phyloP scores from a whole-genome alignment of 2,113 vertebrate species.

The Girardinichthys multiradiatus region DNA sequence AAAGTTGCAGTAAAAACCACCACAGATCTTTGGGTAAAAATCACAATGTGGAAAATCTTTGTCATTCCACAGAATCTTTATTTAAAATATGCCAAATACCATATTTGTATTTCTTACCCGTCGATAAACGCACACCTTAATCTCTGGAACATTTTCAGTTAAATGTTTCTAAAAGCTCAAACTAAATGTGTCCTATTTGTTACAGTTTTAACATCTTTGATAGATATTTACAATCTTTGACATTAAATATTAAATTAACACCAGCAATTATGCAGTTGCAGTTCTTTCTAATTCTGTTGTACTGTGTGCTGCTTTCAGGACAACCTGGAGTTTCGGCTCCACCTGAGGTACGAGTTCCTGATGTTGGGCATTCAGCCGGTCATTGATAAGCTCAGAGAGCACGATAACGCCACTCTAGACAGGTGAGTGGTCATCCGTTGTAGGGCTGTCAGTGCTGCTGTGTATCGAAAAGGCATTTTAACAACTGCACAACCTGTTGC shows the following conservation, averaged over 20 bases:
- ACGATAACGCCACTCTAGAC: conserved; percentile 94
- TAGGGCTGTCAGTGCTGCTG: neutral
- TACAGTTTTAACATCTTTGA: neutral
- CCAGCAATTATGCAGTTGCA: neutral
- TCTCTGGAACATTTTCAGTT: neutral
- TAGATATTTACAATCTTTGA: neutral
- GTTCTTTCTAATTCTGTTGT: neutral
- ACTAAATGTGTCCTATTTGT: neutral
- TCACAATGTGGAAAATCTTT: too few species aligned
- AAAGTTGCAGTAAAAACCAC: too few species aligned
- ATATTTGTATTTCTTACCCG: neutral
- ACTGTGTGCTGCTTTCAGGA: conserved; percentile 78
- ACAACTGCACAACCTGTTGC: neutral
- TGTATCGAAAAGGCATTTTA: neutral
- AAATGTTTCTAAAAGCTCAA: too few species aligned
- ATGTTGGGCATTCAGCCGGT: conserved; percentile 98
- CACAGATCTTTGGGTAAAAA: too few species aligned
- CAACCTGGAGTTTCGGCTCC: conserved; percentile 95
- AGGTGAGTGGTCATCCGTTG: conserved; percentile 77
- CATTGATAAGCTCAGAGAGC: conserved; percentile 94
- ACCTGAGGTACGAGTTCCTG: conserved; percentile 95
- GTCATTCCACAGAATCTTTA: too few species aligned
- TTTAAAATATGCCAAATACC: neutral
- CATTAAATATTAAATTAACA: neutral
- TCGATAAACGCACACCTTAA: neutral